Evolutionary conservation across 1,140 invertebrate species (phyloP).

Genomic region (Drosophila malerkotliana): DNA sequence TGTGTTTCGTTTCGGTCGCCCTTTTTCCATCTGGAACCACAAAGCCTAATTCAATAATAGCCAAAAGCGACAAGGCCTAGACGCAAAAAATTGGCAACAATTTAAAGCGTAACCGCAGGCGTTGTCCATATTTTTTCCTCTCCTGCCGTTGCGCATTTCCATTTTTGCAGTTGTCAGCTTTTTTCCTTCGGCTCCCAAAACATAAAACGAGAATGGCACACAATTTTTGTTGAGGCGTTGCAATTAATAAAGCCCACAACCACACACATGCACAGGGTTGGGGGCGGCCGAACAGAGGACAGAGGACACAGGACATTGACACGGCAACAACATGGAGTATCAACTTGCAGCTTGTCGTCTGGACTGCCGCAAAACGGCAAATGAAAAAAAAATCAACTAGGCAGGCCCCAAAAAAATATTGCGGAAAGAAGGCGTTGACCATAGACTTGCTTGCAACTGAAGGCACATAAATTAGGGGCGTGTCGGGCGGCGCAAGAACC

Average conservation of each 20-base stretch:
- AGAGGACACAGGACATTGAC: conserved; percentile 67
- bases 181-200: conserved; percentile 29
- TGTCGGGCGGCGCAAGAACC: conserved; percentile 44
- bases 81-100: conserved; percentile 67
- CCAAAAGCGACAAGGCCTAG: conserved; percentile 24
- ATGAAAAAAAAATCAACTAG: conserved; percentile 12
- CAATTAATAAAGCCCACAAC: conserved; percentile 75
- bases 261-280: conserved; percentile 19
- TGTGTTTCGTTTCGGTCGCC: conserved; percentile 1
- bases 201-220: conserved; percentile 62
- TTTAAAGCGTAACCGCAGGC: conserved; percentile 74
- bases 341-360: conserved; percentile 44
- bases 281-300: conserved; percentile 8
- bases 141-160: conserved; percentile 15
- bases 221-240: conserved; percentile 76
- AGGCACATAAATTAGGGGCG: conserved; percentile 79
- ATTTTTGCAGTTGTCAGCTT: conserved; percentile 63
- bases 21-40: conserved; percentile 26
- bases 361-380: conserved; percentile 28
- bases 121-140: conserved; percentile 37
- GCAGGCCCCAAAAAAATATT: conserved; percentile 44
- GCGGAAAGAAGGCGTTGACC: conserved; percentile 61
- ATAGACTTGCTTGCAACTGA: conserved; percentile 69
- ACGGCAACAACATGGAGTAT: conserved; percentile 43
- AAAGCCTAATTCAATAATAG: conserved; percentile 71